phyloP scores from a whole-genome alignment of 64 coral and sea anemone species.

The Cladopsammia gracilis region DNA sequence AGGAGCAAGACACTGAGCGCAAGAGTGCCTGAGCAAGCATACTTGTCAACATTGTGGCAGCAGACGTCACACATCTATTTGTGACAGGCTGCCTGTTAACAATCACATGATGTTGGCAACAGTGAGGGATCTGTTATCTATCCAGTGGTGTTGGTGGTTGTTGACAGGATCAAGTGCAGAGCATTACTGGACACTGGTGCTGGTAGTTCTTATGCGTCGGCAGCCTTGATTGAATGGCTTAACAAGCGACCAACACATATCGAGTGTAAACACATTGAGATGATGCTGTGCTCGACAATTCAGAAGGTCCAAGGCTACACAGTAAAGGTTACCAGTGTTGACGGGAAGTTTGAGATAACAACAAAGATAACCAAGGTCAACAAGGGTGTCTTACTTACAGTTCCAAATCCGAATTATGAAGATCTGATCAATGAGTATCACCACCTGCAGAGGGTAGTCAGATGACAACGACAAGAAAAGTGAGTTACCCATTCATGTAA shows the following conservation, averaged over 20 bases:
- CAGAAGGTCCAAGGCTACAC: neutral
- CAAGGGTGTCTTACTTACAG: too few relatives aligned
- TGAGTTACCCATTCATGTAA: slow-evolving; percentile 47
- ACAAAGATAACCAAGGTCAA: slow-evolving; percentile 29
- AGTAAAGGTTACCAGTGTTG: neutral
- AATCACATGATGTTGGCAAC: neutral
- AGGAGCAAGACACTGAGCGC: neutral
- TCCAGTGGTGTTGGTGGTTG: neutral
- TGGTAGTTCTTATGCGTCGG: neutral
- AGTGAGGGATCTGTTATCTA: neutral
- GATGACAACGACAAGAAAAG: slow-evolving; percentile 36
- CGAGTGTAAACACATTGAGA: slow-evolving; percentile 10
- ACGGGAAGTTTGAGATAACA: slow-evolving; percentile 41
- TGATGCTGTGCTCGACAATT: slow-evolving; percentile 38
- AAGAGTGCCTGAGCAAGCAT: slow-evolving; percentile 7
- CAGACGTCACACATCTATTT: slow-evolving; percentile 29
- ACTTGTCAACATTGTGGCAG: neutral
- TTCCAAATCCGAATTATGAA: too few relatives aligned
- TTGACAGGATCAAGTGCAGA: slow-evolving; percentile 13
- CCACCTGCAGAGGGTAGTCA: too few relatives aligned
- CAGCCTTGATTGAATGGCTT: neutral
- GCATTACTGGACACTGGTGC: neutral
- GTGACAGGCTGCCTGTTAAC: neutral
- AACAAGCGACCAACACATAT: neutral
- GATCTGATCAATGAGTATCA: too few relatives aligned